Evolutionary conservation across 2,797 vertebrate genomes (phyloP), one percentile per base, ranked within the genome.

Genomic region (Sylvilagus floridanus): DNA sequence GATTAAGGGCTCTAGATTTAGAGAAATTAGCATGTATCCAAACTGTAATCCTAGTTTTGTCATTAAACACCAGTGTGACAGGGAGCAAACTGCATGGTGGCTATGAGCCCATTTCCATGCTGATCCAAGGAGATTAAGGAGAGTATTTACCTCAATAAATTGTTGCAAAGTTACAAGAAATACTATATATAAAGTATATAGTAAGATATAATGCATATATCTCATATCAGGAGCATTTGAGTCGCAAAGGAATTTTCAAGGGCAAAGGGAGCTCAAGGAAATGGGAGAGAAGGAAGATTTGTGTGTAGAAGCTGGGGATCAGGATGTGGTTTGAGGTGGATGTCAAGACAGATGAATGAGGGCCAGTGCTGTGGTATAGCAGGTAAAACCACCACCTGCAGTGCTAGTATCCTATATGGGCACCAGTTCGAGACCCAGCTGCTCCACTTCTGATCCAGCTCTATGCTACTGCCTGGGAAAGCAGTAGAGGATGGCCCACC

Each of bases 181-280:
- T 89, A 84, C 68, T 82, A 52, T 52, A 75, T 50, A 16, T 66
- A 88, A 96, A 93, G 26, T 26, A 75, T 32, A 10, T 68, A 63
- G 5, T 37, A 81, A 92, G 28, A 86, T 79, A 77, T 90, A 77
- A 63, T 69, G 79, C 19, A 30, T 86, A 42, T n/a, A 42, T 93
- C 92, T 50, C 95, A 52, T 85, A 91, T 86, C 92, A 54, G 82
- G 66, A 71, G 1, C 30, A 86, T 85, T 86, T 76, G 62, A 65
- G 28, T 82, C 78, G 11, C 66, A 93, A 84, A 69, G 22, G 19
- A 10, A 81, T 94, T 96, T 89, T 17, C 4, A 93, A 90, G 22
- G 30, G 19, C 35, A 88, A 30, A 85, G 52, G 35, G 19, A 88
- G 30, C 28, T 47, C 42, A 72, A 13, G 50, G 63, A 81, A 52